Evolutionary conservation across 2,888 invertebrate genomes (phyloP).

Genomic region (Diarsia dahlii): DNA sequence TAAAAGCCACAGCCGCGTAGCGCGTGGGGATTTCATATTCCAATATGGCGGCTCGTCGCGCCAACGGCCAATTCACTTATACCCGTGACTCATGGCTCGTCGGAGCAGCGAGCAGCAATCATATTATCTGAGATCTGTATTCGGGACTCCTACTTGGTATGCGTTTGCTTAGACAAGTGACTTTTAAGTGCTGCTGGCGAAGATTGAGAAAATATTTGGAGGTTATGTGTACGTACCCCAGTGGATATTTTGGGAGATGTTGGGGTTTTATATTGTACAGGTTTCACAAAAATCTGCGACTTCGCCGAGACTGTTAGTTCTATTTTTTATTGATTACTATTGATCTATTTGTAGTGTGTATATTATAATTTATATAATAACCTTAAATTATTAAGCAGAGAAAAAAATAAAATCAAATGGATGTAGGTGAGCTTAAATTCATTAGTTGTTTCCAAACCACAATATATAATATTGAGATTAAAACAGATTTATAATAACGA

Average conservation of each 20-base stretch:
- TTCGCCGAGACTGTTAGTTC: neutral
- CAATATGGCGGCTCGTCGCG: slow-evolving; percentile 83
- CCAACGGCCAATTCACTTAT: slow-evolving; percentile 85
- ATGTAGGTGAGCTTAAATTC: neutral
- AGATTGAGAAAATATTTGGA: slow-evolving; percentile 40
- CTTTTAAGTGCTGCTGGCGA: slow-evolving; percentile 54
- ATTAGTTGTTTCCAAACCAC: neutral
- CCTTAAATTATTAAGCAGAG: no score
- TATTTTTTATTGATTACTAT: no score
- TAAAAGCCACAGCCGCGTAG: slow-evolving; percentile 83
- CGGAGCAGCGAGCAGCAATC: slow-evolving; percentile 67
- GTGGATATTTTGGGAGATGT: slow-evolving; percentile 7
- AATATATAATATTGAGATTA: slow-evolving; percentile 30
- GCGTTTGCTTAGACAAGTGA: slow-evolving; percentile 59
- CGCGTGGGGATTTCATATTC: slow-evolving; percentile 84
- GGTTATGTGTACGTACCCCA: slow-evolving; percentile 14
- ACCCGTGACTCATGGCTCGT: slow-evolving; percentile 76
- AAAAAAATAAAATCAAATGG: neutral
- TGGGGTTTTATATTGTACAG: neutral
- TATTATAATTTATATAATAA: no score
- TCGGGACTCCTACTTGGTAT: slow-evolving; percentile 47
- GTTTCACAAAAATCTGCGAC: neutral
- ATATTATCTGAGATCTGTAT: slow-evolving; percentile 61
- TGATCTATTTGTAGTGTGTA: no score
- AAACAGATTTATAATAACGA: slow-evolving; percentile 33